Evolutionary conservation across 2,113 vertebrate genomes (phyloP).

Genomic region (Recurvirostra avosetta): DNA sequence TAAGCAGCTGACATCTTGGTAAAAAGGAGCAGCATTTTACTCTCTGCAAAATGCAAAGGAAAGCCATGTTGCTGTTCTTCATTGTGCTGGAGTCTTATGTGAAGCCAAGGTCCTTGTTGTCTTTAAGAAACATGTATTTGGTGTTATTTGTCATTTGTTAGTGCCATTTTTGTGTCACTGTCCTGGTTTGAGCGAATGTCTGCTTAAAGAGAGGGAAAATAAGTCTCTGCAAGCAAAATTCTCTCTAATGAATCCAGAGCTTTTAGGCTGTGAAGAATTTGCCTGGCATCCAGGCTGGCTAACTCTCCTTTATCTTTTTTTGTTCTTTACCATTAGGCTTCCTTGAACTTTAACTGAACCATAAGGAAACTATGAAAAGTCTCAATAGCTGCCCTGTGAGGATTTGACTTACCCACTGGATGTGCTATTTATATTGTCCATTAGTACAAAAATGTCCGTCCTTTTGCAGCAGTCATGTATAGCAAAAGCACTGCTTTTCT

Average conservation of each 20-base stretch:
- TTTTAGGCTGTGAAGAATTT: neutral
- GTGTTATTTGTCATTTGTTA: neutral
- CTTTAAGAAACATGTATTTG: neutral
- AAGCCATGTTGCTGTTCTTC: neutral
- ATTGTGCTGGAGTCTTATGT: neutral
- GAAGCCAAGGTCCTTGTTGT: neutral
- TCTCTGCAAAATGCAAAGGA: neutral
- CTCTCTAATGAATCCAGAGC: neutral
- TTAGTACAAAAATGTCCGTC: conserved; percentile 49
- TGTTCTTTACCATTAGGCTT: conserved; percentile 36
- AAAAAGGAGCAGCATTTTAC: neutral
- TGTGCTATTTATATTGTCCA: conserved; percentile 61
- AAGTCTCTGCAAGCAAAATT: neutral
- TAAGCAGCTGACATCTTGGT: neutral
- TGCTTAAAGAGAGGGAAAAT: neutral
- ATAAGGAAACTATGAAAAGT: conserved; percentile 35
- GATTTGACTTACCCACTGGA: conserved; percentile 21
- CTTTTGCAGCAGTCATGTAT: conserved; percentile 55
- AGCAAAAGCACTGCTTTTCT: conserved; percentile 34
- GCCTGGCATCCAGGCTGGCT: neutral
- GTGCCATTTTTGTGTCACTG: neutral
- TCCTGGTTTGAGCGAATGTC: neutral
- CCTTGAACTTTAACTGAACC: conserved; percentile 69
- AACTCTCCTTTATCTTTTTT: neutral
- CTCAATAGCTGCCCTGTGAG: conserved; percentile 47